A percentile compares a stretch with the other conserved stretches of the same genome.
Evolutionary conservation across 1,140 invertebrate species (phyloP).

Genomic region (Andrena cerasifolii): DNA sequence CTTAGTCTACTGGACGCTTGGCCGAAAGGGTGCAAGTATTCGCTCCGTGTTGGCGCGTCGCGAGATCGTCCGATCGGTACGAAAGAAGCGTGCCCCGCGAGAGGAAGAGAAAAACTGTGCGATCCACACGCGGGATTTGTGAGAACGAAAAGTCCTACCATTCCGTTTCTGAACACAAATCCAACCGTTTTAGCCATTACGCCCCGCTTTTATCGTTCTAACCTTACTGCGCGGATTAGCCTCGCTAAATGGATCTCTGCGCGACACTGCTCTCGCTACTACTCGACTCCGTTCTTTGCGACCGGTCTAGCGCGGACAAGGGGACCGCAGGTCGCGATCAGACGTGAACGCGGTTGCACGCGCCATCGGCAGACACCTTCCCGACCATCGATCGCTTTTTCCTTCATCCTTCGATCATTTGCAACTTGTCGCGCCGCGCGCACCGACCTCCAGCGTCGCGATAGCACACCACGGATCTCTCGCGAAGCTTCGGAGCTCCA

Average conservation of each 20-base stretch:
- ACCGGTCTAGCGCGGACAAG: background rate
- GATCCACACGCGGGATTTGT: too few species aligned
- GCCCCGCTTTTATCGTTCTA: background rate
- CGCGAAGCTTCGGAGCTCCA: background rate
- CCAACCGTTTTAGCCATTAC: background rate
- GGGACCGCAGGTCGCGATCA: background rate
- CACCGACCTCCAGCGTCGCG: background rate
- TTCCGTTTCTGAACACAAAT: conserved; percentile 9
- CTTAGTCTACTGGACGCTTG: conserved; percentile 8
- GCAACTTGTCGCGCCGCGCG: background rate
- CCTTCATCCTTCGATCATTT: conserved; percentile 25
- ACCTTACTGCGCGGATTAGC: background rate
- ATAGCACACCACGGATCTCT: too few species aligned
- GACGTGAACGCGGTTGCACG: conserved; percentile 32
- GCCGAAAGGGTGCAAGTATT: conserved; percentile 7
- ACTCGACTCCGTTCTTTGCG: background rate
- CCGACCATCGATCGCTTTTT: conserved; percentile 27
- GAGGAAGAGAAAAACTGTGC: conserved; percentile 7
- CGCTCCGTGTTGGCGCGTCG: background rate
- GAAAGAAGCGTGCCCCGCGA: background rate
- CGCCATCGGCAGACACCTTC: conserved; percentile 63
- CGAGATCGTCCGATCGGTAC: background rate
- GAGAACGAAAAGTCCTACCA: too few species aligned
- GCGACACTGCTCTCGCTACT: conserved; percentile 42
- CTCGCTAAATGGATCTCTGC: background rate